A percentile compares a stretch with the other conserved stretches of the same genome.
Conservation (phyloP, 2,888 invertebrate genomes). For the Tetragnatha montana region DNA sequence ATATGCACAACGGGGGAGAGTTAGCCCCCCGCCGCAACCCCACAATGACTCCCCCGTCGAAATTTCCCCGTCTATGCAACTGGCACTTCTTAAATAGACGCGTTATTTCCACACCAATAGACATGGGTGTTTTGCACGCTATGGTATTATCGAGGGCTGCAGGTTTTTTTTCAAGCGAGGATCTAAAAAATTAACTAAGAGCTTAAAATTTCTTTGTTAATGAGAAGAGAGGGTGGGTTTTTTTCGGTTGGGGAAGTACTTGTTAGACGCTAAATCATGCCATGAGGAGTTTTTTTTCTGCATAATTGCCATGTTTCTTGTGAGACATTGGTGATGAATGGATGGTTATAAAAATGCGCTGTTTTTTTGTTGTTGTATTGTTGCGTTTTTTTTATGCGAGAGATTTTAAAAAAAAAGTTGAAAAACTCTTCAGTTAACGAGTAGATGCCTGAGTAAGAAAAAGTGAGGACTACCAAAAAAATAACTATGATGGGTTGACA, state of each 20-base stretch:
- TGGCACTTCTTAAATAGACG: conserved; percentile 69
- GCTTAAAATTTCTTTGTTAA: conserved; percentile 63
- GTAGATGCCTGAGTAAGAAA: background rate
- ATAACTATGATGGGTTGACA: no score
- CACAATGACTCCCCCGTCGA: conserved; percentile 38
- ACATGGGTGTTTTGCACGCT: conserved; percentile 51
- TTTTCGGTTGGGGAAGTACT: background rate
- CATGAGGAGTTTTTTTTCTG: conserved; percentile 12
- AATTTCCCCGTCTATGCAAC: conserved; percentile 53
- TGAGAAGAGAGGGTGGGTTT: conserved; percentile 18
- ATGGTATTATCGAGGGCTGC: conserved; percentile 42
- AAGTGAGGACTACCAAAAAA: no score
- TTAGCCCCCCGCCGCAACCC: conserved; percentile 48
- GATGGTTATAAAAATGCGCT: conserved; percentile 1
- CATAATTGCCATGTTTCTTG: conserved; percentile 47
- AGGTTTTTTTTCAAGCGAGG: conserved; percentile 23
- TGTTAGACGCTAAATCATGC: conserved; percentile 33
- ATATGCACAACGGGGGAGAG: conserved; percentile 60
- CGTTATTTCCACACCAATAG: conserved; percentile 63
- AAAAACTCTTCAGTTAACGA: background rate
- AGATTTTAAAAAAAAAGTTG: background rate
- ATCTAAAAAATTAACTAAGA: conserved; percentile 35
- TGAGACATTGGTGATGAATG: conserved; percentile 41
- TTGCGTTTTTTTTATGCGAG: background rate
- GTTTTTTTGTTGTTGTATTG: background rate